Conservation (phyloP, 1,140 invertebrate species). For the Cydia pomonella region DNA sequence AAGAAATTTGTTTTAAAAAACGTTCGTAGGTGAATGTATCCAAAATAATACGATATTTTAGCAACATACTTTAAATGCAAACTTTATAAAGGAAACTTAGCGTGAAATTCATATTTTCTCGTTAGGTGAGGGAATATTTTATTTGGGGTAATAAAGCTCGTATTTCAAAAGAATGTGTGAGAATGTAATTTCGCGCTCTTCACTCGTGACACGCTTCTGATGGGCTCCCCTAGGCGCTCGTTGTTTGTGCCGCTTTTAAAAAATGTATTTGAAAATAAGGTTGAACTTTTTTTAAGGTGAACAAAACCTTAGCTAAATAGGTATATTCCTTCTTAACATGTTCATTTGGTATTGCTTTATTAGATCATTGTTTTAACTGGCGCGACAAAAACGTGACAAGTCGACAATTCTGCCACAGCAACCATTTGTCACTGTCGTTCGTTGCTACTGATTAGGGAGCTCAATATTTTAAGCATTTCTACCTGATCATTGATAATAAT, state of each 20-base stretch:
- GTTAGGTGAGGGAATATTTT: constrained; percentile 17
- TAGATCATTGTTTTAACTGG: background rate
- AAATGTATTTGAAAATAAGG: background rate
- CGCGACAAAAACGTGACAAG: too few species aligned
- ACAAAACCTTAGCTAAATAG: background rate
- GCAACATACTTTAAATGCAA: background rate
- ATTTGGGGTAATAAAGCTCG: constrained; percentile 21
- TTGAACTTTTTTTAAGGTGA: background rate
- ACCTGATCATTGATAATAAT: too few species aligned
- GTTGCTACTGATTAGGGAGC: too few species aligned
- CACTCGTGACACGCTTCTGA: background rate
- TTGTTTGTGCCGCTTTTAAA: background rate
- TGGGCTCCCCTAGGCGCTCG: background rate
- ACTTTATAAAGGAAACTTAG: constrained; percentile 9
- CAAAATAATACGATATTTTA: background rate
- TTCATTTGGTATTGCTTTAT: background rate
- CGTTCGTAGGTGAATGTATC: background rate
- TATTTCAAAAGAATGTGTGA: constrained; percentile 15
- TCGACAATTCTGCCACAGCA: too few species aligned
- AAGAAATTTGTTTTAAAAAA: too few species aligned
- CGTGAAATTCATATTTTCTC: constrained; percentile 21
- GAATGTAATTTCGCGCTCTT: constrained; percentile 14
- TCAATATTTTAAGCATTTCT: too few species aligned
- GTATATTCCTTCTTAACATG: too few species aligned
- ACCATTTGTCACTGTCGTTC: too few species aligned